Base-by-base conservation (phyloP, 2,797 vertebrate genomes). In the Aulostomus chinensis region DNA sequence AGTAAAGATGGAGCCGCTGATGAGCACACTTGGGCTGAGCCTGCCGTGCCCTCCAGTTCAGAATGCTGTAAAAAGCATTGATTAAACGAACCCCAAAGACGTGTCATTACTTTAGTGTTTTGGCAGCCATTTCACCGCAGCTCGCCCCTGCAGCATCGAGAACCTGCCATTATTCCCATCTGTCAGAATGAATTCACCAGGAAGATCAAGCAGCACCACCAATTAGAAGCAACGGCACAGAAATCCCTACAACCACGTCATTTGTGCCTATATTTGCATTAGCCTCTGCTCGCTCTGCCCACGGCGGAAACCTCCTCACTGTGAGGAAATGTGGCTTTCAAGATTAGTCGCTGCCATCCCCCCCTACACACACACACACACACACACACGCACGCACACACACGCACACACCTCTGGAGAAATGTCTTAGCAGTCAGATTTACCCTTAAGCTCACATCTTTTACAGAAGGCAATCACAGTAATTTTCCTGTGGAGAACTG, bases 401-500 rank as follows among this genome's bases (percentile, higher is more conserved):
- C 31, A 30, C 9, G 13, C 38, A 26, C 15, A 1, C 15, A 9
- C 21, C n/a, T n/a, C n/a, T n/a, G n/a, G 18, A 52, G 48, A 73
- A 69, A 67, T 50, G 54, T 61, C 53, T 60, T 35, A 32, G 30
- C 45, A 56, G 32, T 36, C 57, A 31, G 26, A 61, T 50, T 60
- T 65, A 7, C 21, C 68, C 50, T 55, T 39, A 47, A 63, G 58
- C 66, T 73, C 46, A 39, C 43, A 53, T 62, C 37, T 67, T 61
- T 41, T 50, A 55, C 40, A 50, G 46, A 29, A 73, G 60, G 66
- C 72, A 80, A 54, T 72, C 57, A 60, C 31, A 61, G 34, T 46
- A 10, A 35, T 62, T 72, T 76, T 63, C 33, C 31, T n/a, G n/a
- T n/a, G n/a, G n/a, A n/a, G n/a, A n/a, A n/a, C 60, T 50, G 36